A percentile compares a stretch with the other conserved stretches of the same genome.
Conservation (phyloP, 2,113 vertebrate genomes). For the Alligator sinensis region DNA sequence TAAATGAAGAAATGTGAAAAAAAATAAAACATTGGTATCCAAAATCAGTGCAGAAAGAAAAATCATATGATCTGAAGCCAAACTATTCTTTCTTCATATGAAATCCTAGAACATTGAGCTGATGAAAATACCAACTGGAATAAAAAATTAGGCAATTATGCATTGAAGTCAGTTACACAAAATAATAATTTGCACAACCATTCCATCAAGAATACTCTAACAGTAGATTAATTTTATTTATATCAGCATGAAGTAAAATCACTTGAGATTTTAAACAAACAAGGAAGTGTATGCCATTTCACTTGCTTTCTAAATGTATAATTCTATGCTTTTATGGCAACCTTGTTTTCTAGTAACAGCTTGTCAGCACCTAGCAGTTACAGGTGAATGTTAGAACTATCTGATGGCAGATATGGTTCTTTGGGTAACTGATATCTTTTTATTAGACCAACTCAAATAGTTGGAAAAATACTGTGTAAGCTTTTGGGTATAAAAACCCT, state of each 20-base stretch:
- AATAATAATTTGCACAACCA: neutral
- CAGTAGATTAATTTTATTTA: neutral
- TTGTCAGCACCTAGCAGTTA: conserved; percentile 13
- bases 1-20: neutral
- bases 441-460: too few species aligned
- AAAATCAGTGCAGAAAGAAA: neutral
- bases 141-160: neutral
- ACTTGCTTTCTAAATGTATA: neutral
- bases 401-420: neutral
- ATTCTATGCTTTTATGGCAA: neutral
- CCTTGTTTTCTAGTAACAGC: conserved; percentile 6
- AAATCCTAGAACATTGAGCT: neutral
- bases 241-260: neutral
- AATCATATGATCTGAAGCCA: neutral
- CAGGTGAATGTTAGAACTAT: conserved; percentile 18
- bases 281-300: neutral
- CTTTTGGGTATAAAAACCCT: too few species aligned
- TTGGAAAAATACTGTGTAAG: too few species aligned
- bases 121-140: neutral
- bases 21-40: neutral
- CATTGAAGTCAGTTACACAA: neutral
- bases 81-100: neutral
- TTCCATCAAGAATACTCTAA: neutral
- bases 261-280: neutral
- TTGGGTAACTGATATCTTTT: too few species aligned